phyloP scores from a whole-genome alignment of 2,113 vertebrate genomes.

The Urocolius indicus region DNA sequence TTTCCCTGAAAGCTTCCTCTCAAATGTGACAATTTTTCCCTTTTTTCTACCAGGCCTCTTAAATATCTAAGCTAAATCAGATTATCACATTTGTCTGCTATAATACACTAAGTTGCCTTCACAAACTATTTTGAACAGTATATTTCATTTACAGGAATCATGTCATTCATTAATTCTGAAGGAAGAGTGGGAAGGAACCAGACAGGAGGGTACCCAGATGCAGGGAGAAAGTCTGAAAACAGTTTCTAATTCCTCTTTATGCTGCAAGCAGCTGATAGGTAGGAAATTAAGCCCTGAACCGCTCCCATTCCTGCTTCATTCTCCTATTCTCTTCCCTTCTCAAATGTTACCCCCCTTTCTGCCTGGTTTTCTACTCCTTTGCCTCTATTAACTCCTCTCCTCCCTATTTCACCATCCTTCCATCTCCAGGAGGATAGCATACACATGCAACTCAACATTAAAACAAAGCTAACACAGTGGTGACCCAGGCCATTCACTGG shows the following conservation, averaged over 20 bases:
- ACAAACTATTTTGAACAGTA: not conserved
- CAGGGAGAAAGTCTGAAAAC: not conserved
- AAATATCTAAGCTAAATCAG: not conserved
- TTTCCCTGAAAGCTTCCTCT: not conserved
- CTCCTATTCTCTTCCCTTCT: not conserved
- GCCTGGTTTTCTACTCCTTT: not conserved
- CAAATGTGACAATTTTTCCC: not conserved
- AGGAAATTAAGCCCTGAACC: not conserved
- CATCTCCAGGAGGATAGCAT: accelerated
- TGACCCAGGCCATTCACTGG: accelerated
- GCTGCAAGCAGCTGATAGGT: not conserved
- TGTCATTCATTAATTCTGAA: not conserved
- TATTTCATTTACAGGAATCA: not conserved
- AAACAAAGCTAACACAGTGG: accelerated
- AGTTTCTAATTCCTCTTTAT: not conserved
- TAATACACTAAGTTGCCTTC: not conserved
- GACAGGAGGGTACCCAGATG: not conserved
- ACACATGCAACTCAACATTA: accelerated
- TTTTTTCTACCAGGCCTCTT: not conserved
- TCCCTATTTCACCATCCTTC: not conserved
- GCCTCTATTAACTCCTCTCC: not conserved
- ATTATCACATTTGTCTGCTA: not conserved
- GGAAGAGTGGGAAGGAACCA: not conserved
- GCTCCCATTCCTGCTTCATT: not conserved
- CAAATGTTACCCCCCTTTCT: not conserved